Base-by-base conservation (phyloP, 1,140 invertebrate genomes). In the Diachasma alloeum region DNA sequence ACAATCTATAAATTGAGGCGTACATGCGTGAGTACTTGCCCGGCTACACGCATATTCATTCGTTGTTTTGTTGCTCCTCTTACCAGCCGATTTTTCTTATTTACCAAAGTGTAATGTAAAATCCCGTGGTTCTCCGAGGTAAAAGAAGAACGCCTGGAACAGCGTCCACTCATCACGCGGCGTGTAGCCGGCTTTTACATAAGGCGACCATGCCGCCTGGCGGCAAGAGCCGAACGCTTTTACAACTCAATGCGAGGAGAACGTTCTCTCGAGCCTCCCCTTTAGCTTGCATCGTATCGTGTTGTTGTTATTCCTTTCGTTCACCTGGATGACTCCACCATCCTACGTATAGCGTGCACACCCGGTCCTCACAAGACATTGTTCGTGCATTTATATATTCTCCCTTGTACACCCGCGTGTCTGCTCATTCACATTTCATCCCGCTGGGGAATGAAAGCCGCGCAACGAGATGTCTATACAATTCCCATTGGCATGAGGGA, bases 161-260 rank as follows among this genome's bases (percentile, higher is more conserved):
- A 88, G 85, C 86, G 72, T 90, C 87, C 87, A 88, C 87, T 89
- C 89, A 89, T 90, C 89, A 89, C 87, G 83, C 87, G 89, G 87
- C 87, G 84, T 88, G 89, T 87, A 87, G 87, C 81, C 87, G 59
- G 87, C 87, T 84, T 90, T 90, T 89, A 88, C 88, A 89, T 88
- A 90, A 88, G 59, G 86, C 86, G 86, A 86, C 83, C 83, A 83
- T 88, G 87, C 88, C 87, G 87, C 86, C 87, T 82, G 85, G 84
- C 88, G 87, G 87, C 84, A 83, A 56, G 59, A 87, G 83, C 80
- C 87, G 82, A 87, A 85, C 84, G 88, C 87, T 88, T 88, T 90
- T 90, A 90, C 89, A 89, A 90, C 89, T 89, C 88, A 90, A 90
- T 90, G 88, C 83, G 76, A 73, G 78, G 79, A 81, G 31, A 31